These are phyloP conservation scores for Andrena minutula DNA, from an alignment of 2,888 invertebrate species.

Conservation along the genomic window DNA sequence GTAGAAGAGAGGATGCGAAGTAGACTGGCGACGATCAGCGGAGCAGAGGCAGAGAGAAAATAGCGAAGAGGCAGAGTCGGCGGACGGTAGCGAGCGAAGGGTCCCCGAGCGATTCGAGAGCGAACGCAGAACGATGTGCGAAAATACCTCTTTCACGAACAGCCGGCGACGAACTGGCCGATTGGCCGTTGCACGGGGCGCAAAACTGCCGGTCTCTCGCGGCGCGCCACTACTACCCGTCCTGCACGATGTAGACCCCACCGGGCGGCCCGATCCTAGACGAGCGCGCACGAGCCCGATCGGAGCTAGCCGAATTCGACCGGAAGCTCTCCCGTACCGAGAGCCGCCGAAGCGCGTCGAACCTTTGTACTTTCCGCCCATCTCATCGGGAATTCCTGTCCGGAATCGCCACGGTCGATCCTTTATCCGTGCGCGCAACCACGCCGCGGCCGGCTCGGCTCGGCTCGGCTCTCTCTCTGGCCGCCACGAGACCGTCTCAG, in stretches of 20 bases:
- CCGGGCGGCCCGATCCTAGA: slow-evolving; percentile 69
- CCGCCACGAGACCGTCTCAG: background rate
- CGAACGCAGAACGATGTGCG: slow-evolving; percentile 59
- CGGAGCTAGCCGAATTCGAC: slow-evolving; percentile 76
- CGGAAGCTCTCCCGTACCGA: slow-evolving; percentile 75
- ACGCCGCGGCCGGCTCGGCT: slow-evolving; percentile 17
- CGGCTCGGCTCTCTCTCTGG: slow-evolving; percentile 13
- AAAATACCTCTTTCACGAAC: slow-evolving; percentile 79
- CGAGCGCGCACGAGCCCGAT: slow-evolving; percentile 75
- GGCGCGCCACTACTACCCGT: slow-evolving; percentile 73
- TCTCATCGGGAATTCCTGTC: slow-evolving; percentile 76
- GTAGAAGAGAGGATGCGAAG: background rate
- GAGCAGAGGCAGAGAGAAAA: slow-evolving; percentile 5
- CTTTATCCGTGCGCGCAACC: slow-evolving; percentile 54
- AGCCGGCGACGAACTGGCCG: slow-evolving; percentile 84
- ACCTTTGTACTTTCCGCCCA: slow-evolving; percentile 78
- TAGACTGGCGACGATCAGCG: background rate
- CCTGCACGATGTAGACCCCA: slow-evolving; percentile 68
- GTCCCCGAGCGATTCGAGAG: slow-evolving; percentile 31
- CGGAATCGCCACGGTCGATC: slow-evolving; percentile 66
- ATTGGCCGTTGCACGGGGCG: slow-evolving; percentile 75
- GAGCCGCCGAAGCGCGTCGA: slow-evolving; percentile 72
- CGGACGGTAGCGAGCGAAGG: slow-evolving; percentile 30
- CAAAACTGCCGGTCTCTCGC: slow-evolving; percentile 68
- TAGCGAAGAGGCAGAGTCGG: slow-evolving; percentile 19